Percentiles rank a stretch among this genome's conserved stretches.
Conservation (phyloP, 2,797 vertebrate genomes). For the Sebastes cheni region DNA sequence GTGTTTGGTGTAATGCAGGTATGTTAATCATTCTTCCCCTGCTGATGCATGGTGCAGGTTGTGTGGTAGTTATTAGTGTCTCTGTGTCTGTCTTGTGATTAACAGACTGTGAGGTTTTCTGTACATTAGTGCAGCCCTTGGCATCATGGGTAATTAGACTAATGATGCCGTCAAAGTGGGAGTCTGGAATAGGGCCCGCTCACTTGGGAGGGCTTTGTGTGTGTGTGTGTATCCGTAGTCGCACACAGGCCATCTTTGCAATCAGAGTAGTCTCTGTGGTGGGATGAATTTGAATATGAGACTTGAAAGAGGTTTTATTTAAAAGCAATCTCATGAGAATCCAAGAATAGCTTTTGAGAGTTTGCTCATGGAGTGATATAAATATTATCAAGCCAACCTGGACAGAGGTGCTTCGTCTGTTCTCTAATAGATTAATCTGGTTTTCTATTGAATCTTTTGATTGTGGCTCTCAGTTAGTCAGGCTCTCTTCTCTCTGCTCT, state of each 20-base stretch:
- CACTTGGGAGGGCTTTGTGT: conserved; percentile 53
- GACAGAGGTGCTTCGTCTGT: conserved; percentile 40
- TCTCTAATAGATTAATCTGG: conserved; percentile 48
- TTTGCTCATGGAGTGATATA: conserved; percentile 41
- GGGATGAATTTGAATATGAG: conserved; percentile 60
- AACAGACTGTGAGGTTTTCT: conserved; percentile 71
- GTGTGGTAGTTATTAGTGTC: conserved; percentile 56
- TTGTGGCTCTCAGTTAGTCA: conserved; percentile 41
- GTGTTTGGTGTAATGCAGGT: conserved; percentile 43
- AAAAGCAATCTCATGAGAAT: conserved; percentile 53
- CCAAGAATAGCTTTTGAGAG: conserved; percentile 50
- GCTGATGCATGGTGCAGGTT: conserved; percentile 45
- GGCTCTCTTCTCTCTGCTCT: conserved; percentile 40
- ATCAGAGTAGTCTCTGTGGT: conserved; percentile 53
- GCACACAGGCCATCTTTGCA: conserved; percentile 51
- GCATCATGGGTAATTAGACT: conserved; percentile 82
- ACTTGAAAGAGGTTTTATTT: conserved; percentile 68
- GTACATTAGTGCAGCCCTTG: conserved; percentile 73
- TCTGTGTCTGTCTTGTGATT: conserved; percentile 68
- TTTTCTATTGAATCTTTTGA: conserved; percentile 56
- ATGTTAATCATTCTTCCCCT: conserved; percentile 33
- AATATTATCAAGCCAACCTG: conserved; percentile 39
- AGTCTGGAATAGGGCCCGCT: conserved; percentile 65
- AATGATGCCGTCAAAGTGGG: conserved; percentile 76
- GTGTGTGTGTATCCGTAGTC: neutral